Conservation (phyloP, 2,888 invertebrate species). For the Drosophila lutescens region DNA sequence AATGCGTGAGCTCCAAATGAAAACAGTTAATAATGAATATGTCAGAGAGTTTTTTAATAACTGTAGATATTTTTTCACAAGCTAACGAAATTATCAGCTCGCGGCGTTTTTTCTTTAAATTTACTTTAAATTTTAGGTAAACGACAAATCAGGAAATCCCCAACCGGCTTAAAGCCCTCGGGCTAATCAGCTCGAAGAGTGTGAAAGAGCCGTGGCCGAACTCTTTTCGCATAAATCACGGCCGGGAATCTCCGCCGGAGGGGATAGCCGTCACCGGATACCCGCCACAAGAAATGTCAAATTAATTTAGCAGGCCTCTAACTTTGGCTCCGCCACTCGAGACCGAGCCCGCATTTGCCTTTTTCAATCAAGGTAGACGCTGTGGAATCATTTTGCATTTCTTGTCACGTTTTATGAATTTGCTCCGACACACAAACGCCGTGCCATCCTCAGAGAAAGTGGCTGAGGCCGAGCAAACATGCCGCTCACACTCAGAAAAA, state of each 20-base stretch:
- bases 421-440: slow-evolving; percentile 45
- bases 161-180: slow-evolving; percentile 15
- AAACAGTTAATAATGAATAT: slow-evolving; percentile 15
- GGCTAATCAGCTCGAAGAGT: slow-evolving; percentile 21
- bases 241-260: slow-evolving; percentile 29
- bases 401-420: slow-evolving; percentile 76
- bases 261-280: slow-evolving; percentile 38
- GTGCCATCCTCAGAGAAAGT: slow-evolving; percentile 14
- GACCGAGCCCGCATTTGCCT: slow-evolving; percentile 52
- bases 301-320: slow-evolving; percentile 70
- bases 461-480: slow-evolving; percentile 28
- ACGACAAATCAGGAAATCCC: slow-evolving; percentile 2
- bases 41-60: slow-evolving; percentile 5
- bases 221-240: slow-evolving; percentile 72
- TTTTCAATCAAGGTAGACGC: slow-evolving; percentile 72
- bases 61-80: slow-evolving; percentile 2
- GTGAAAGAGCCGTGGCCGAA: slow-evolving; percentile 39
- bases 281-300: slow-evolving; percentile 71
- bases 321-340: slow-evolving; percentile 49
- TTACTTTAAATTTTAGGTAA: slow-evolving; percentile 1
- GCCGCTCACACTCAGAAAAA: not conserved
- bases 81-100: not conserved
- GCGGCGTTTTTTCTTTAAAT: not conserved
- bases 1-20: slow-evolving; percentile 9
- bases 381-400: slow-evolving; percentile 49